These are phyloP conservation scores for Benitochromis conjunctus DNA, from an alignment of 2,113 vertebrate genomes.

Conservation along the genomic window DNA sequence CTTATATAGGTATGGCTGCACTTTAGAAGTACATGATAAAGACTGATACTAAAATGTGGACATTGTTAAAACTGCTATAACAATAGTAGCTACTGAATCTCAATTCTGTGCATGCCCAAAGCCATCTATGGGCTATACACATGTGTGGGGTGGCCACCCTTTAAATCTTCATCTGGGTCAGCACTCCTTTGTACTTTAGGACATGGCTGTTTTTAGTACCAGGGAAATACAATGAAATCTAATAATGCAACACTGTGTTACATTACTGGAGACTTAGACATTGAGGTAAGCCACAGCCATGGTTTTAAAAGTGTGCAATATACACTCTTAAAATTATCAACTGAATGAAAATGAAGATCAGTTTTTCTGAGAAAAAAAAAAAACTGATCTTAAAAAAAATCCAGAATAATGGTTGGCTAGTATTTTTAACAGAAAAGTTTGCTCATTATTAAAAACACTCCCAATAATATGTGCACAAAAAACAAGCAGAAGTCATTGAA, in stretches of 20 bases:
- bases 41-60: not conserved
- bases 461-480: not conserved
- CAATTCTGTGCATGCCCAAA: not conserved
- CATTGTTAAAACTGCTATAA: not conserved
- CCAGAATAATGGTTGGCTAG: not conserved
- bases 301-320: not conserved
- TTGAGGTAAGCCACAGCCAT: not conserved
- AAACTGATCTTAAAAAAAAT: fast-evolving
- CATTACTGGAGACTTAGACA: not conserved
- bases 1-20: not conserved
- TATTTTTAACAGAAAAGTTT: not conserved
- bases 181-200: not conserved
- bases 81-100: not conserved
- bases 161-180: not conserved
- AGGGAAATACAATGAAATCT: not conserved
- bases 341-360: not conserved
- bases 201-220: not conserved
- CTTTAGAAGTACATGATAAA: not conserved
- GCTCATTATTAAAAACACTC: not conserved
- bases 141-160: not conserved
- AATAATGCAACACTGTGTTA: not conserved
- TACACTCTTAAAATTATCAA: not conserved
- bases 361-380: not conserved
- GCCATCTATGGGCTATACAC: not conserved
- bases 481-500: no score